Base-by-base conservation (phyloP, 1,140 invertebrate genomes). In the Epicauta chinensis region DNA sequence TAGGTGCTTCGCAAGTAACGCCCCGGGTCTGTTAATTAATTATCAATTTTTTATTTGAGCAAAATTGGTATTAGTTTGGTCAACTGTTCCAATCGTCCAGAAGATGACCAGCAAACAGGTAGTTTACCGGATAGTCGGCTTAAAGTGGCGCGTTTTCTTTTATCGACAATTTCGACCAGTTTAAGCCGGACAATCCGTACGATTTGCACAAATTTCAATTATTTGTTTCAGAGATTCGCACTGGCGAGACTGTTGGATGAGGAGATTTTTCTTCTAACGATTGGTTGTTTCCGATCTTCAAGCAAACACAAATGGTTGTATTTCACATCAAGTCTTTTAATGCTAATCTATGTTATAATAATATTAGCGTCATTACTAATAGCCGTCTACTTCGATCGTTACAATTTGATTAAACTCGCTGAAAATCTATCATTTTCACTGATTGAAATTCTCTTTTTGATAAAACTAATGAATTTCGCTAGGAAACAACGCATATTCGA, bases 371-470 rank as follows among this genome's bases (percentile, higher is more conserved):
- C 37, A 12, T 39, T 49, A 17, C n/a, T 40, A 29, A 37, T 36
- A 9, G 46, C 31, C 10, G 9, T 39, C 12, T 38, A 32, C 13
- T 9, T 46, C 10, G 43, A 55, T 45, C 11, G n/a, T 9, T 35
- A 55, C 12, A 51, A 55, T 37, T 9, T 55, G 7, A 35, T 34
- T 5, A 13, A 45, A 41, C 29, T 55, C 4, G 36, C 48, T 3
- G 53, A 55, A 46, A 39, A 34, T 17, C 11, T 55, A 16, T 45
- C 44, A 10, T 55, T 55, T 46, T 49, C 41, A 4, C 30, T 51
- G 23, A 55, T 47, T 2, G 47, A 55, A 41, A 42, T 40, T 2
- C 42, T 47, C 2, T 55, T 31, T 49, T 17, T 49, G n/a, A 17
- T 17, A 16, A 39, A 30, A 30, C 11, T 49, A 3, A 39, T 31